Evolutionary conservation across 1,140 invertebrate species (phyloP), one percentile per base, ranked within the genome.

Genomic region (Bombus fervidus): DNA sequence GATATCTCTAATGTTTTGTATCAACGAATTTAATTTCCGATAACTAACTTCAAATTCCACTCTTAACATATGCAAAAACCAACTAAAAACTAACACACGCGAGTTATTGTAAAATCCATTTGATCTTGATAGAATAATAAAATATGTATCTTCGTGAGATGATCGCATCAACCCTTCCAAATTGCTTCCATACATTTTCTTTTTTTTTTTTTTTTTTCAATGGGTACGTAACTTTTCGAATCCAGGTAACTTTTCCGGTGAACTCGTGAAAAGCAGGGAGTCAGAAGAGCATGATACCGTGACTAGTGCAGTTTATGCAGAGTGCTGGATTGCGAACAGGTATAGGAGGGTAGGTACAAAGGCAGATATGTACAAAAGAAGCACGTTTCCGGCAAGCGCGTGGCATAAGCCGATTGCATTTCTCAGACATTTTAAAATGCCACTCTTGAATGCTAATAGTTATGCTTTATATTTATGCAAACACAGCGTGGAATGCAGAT

Each of bases 351-450:
- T 41, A 53, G 47, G 5, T 22, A 34, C 28, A 74, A 81, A 73
- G 41, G 10, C 43, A n/a, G 25, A 25, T 57, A 80, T 41, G 25
- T 68, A 68, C 18, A 47, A 41, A 39, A 41, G 53, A n/a, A 39
- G 39, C n/a, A n/a, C 22, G 66, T 72, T 79, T 79, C 75, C 64
- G 62, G 53, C 9, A 57, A 71, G 43, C 39, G 64, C 76, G 77
- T 71, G 66, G 28, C 37, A 53, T 37, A 2, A 64, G 2, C 9
- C 34, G 37, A 73, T 62, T 41, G 12, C 34, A 9, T 68, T 25
- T 71, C 34, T 66, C 47, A 22, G 18, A 37, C 62, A 64, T 74
- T 74, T 85, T 39, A 41, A n/a, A n/a, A 77, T 59, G n/a, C 18
- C 28, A 47, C 31, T 53, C 15, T 57, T 34, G 41, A 6, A 18